Base-by-base conservation (phyloP, 2,113 vertebrate genomes). In the Morone chrysops region DNA sequence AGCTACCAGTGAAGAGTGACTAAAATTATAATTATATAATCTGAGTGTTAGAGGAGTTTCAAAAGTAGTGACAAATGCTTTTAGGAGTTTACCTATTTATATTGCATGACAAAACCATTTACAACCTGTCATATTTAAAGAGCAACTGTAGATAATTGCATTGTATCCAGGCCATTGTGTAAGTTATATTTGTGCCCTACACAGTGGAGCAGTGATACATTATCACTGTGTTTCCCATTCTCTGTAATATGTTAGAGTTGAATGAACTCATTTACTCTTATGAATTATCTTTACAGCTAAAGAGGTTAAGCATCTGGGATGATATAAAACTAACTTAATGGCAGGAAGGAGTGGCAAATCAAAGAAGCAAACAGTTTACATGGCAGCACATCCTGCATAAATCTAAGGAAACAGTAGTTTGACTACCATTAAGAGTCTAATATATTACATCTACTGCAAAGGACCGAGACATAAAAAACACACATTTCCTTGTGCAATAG, bases 311-410 rank as follows among this genome's bases (percentile, higher is more conserved):
- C 82, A 87, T 87, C 82, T 89, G 85, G 69, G 77, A 81, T 85
- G 93, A 93, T 84, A 89, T 92, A 91, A 89, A 89, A 85, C 51
- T 67, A 78, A 69, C 74, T 76, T 73, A 79, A 82, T 82, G 67
- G 77, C 68, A 90, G 79, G 54, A 56, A 68, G 73, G 71, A 85
- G 86, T 71, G 63, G 70, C 88, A 90, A 90, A 90, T 87, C 87
- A 91, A 88, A 89, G 83, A 83, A 81, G 82, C 78, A 89, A 90
- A 87, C 84, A 71, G 88, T 93, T 91, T 90, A 90, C 89, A 89
- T 88, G 87, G 85, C 84, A 81, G 78, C 68, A 78, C 77, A 45
- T 70, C 78, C 79, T 67, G 82, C 45, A n/a, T 90, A 92, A 93
- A 94, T 94, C 85, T 83, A 82, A 90, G 71, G 78, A 89, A 91